A percentile compares a stretch with the other conserved stretches of the same genome.
These are phyloP conservation scores for Bombyx huttoni DNA, from an alignment of 2,888 invertebrate species.

Conservation along the genomic window DNA sequence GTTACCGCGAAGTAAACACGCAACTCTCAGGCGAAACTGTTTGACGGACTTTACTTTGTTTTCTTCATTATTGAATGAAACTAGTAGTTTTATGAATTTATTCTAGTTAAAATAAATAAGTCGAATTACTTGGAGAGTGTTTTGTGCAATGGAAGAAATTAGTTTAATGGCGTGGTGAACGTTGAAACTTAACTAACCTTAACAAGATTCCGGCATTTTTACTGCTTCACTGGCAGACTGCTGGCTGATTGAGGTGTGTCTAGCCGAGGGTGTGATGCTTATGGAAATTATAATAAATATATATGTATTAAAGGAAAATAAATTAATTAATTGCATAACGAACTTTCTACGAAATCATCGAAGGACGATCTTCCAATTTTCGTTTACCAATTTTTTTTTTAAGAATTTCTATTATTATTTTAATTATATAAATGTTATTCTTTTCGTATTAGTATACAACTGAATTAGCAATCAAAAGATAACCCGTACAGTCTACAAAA, in stretches of 20 bases:
- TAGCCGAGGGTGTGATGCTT: neutral
- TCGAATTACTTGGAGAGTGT: neutral
- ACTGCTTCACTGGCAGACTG: constrained; percentile 8
- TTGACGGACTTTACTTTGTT: neutral
- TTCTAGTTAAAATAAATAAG: neutral
- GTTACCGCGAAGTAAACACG: neutral
- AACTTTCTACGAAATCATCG: too few species aligned
- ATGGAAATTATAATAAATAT: neutral
- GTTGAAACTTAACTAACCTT: constrained; percentile 1
- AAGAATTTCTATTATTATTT: neutral
- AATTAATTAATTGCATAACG: too few species aligned
- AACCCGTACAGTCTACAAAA: too few species aligned
- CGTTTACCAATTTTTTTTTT: neutral
- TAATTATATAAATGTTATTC: neutral
- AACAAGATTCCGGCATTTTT: constrained; percentile 14
- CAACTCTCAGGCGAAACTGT: neutral
- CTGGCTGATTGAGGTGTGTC: neutral
- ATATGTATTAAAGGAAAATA: neutral
- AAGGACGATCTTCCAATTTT: neutral
- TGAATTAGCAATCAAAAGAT: neutral
- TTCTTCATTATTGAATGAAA: neutral
- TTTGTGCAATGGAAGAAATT: neutral
- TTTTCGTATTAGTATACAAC: neutral
- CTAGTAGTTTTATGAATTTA: neutral
- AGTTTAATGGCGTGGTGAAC: neutral